phyloP scores from a whole-genome alignment of 2,888 invertebrate genomes.

The Galerucella nymphaeae region DNA sequence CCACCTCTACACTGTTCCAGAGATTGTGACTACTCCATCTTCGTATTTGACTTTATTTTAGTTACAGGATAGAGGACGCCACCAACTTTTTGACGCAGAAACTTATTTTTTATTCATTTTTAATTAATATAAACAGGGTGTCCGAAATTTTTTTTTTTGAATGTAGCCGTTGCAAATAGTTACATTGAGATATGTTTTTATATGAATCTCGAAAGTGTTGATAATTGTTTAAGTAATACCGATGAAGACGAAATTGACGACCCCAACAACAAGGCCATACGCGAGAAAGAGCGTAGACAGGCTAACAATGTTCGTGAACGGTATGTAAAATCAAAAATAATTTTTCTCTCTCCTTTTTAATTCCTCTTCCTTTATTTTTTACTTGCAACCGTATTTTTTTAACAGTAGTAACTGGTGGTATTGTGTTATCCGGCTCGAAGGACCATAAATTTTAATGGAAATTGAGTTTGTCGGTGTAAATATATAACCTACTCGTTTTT shows the following conservation, averaged over 20 bases:
- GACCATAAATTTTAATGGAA: neutral
- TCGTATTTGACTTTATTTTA: too few relatives aligned
- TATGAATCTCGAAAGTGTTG: constrained; percentile 48
- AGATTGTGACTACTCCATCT: too few relatives aligned
- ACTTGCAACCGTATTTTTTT: neutral
- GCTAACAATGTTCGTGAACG: constrained; percentile 98
- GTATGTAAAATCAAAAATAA: constrained; percentile 72
- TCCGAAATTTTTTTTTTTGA: neutral
- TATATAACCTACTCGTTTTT: neutral
- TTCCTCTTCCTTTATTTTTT: constrained; percentile 9
- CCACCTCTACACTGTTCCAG: too few relatives aligned
- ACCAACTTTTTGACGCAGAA: too few relatives aligned
- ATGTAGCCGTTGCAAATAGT: too few relatives aligned
- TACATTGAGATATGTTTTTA: constrained; percentile 4
- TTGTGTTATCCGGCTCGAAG: neutral
- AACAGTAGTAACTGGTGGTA: neutral
- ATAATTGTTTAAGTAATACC: constrained; percentile 81
- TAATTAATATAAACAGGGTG: too few relatives aligned
- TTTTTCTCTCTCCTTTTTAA: constrained; percentile 12
- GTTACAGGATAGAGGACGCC: too few relatives aligned
- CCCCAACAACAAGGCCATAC: constrained; percentile 90
- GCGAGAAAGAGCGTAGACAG: constrained; percentile 94
- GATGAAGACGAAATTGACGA: constrained; percentile 83
- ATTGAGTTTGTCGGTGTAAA: neutral
- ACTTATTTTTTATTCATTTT: too few relatives aligned